Conservation (phyloP, 2,888 invertebrate genomes). For the Brachylomia viminalis region DNA sequence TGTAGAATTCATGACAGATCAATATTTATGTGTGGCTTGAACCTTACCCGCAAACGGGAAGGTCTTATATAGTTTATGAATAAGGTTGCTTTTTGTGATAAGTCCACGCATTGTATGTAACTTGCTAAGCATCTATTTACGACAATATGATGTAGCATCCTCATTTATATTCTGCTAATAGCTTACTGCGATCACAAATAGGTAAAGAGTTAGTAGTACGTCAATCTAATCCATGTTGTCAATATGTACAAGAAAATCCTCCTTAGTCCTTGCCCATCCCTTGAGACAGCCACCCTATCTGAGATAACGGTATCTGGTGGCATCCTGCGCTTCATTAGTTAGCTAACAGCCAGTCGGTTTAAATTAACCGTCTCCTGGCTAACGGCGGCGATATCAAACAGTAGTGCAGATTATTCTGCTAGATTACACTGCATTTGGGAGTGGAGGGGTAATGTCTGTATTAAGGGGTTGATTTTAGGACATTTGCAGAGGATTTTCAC, state of each 20-base stretch:
- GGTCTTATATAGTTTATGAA: neutral
- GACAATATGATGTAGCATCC: neutral
- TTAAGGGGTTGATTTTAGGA: neutral
- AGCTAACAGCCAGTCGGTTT: constrained; percentile 57
- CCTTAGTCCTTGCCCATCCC: neutral
- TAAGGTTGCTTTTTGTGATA: neutral
- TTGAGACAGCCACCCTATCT: constrained; percentile 33
- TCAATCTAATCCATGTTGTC: constrained; percentile 11
- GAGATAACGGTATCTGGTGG: constrained; percentile 52
- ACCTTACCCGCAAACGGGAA: too few species aligned
- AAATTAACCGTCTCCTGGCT: constrained; percentile 61
- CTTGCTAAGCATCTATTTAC: neutral
- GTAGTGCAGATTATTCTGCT: constrained; percentile 48
- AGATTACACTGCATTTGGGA: constrained; percentile 51
- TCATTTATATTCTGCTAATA: neutral
- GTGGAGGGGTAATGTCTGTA: neutral
- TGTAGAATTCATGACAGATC: neutral
- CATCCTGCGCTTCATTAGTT: constrained; percentile 66
- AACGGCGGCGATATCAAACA: constrained; percentile 49
- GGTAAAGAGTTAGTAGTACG: constrained; percentile 4
- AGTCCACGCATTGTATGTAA: neutral
- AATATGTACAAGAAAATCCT: constrained; percentile 20
- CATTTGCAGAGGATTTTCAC: neutral
- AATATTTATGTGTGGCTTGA: too few species aligned
- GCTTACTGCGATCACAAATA: constrained; percentile 5